phyloP scores from a whole-genome alignment of 2,888 invertebrate genomes.

The Palloptera scutellata region DNA sequence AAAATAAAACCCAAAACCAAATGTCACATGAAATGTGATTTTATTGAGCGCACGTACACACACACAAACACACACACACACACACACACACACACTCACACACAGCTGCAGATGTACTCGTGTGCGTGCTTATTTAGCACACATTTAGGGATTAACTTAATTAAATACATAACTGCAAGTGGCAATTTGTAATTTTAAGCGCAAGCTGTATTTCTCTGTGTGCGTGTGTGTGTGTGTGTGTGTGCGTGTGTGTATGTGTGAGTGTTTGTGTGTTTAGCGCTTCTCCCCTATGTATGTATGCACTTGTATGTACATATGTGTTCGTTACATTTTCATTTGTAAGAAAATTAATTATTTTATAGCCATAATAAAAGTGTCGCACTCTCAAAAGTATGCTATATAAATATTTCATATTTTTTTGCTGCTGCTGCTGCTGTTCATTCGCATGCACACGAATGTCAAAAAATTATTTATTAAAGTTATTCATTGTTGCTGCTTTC shows the following conservation, averaged over 20 bases:
- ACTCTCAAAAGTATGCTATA: conserved; percentile 47
- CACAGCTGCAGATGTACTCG: background rate
- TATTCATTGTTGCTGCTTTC: too few species aligned
- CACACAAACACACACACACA: background rate
- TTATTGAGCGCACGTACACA: background rate
- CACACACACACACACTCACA: background rate
- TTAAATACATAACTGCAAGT: conserved; percentile 40
- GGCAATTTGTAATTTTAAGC: conserved; percentile 40
- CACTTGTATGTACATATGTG: background rate
- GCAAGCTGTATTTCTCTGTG: background rate
- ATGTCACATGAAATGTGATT: too few species aligned
- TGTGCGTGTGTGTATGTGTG: background rate
- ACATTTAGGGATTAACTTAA: conserved; percentile 36
- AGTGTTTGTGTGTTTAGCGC: too few species aligned
- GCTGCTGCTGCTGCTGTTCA: too few species aligned
- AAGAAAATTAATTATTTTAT: conserved; percentile 49
- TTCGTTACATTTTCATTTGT: background rate
- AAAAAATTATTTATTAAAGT: too few species aligned
- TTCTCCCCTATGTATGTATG: background rate
- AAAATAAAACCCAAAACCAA: too few species aligned
- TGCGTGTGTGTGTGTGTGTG: conserved; percentile 2
- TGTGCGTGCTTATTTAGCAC: background rate
- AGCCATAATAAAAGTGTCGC: conserved; percentile 52
- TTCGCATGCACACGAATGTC: too few species aligned
- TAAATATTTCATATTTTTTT: conserved; percentile 22